phyloP scores from a whole-genome alignment of 2,113 vertebrate species.

The human region GRCh38 chr7:128612501-128613000 shows the following conservation, averaged over 20 bases:
- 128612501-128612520: not conserved
- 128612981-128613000: too few species aligned
- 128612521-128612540: not conserved
- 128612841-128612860: too few species aligned
- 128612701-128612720: not conserved
- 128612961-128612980: too few species aligned
- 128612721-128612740: slow-evolving; percentile 28
- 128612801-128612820: too few species aligned
- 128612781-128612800: not conserved
- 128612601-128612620: not conserved
- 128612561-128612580: not conserved
- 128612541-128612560: slow-evolving; percentile 5
- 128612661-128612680: not conserved
- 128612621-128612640: not conserved
- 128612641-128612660: not conserved
- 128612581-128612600: not conserved
- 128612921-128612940: too few species aligned
- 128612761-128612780: not conserved
- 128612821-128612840: too few species aligned
- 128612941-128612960: too few species aligned
- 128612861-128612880: too few species aligned
- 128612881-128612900: too few species aligned
- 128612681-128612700: not conserved
- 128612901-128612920: too few species aligned
- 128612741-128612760: slow-evolving; percentile 3